A percentile compares a stretch with the other conserved stretches of the same genome.
phyloP scores from a whole-genome alignment of 2,113 vertebrate species.

The Ammospiza nelsoni region DNA sequence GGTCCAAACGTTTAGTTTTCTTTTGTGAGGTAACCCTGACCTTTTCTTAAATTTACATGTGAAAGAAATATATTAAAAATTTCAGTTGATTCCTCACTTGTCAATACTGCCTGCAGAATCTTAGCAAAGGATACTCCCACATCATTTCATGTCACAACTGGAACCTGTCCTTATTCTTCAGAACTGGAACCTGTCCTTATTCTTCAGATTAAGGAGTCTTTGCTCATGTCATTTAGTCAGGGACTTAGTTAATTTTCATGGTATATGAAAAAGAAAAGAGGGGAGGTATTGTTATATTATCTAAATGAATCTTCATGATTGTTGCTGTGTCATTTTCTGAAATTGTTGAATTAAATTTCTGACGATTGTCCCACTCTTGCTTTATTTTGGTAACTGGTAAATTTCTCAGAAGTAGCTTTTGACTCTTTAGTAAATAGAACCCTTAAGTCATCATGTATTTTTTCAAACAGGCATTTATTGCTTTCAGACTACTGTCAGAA shows the following conservation, averaged over 20 bases:
- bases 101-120: background rate
- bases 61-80: background rate
- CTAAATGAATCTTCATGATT: background rate
- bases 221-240: background rate
- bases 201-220: background rate
- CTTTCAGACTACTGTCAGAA: constrained; percentile 10
- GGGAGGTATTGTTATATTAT: background rate
- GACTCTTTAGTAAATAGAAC: background rate
- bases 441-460: background rate
- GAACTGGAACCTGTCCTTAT: background rate
- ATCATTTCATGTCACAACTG: background rate
- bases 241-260: background rate
- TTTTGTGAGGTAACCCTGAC: background rate
- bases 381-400: background rate
- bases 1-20: background rate
- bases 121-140: background rate
- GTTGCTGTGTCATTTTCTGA: background rate
- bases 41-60: background rate
- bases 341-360: background rate
- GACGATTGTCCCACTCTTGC: background rate
- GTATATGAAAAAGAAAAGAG: background rate
- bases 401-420: background rate
- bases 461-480: constrained; percentile 32
- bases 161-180: background rate
- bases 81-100: background rate